Conservation (phyloP, 2,797 vertebrate species). For the Myotis planiceps region DNA sequence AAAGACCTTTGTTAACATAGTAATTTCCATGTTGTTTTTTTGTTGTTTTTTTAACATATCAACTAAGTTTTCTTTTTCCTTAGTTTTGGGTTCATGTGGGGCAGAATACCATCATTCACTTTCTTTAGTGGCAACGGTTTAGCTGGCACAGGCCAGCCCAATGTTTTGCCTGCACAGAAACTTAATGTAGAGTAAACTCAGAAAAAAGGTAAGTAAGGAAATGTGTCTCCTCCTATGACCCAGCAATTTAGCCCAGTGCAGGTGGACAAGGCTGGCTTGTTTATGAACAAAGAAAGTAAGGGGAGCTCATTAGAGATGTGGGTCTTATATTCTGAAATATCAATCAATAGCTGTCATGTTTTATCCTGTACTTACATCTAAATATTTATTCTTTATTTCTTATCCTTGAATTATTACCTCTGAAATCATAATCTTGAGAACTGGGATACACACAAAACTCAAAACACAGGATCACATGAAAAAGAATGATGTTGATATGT, state of each 20-base stretch:
- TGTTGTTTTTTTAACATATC: neutral
- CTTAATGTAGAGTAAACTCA: conserved; percentile 11
- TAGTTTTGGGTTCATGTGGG: neutral
- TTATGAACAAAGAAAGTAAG: neutral
- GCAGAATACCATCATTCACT: neutral
- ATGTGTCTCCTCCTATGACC: neutral
- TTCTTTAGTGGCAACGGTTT: neutral
- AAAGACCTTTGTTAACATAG: neutral
- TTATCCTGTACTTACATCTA: neutral
- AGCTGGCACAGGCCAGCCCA: neutral
- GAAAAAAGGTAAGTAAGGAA: neutral
- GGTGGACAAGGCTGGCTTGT: neutral
- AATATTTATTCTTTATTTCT: neutral
- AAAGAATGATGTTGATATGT: neutral
- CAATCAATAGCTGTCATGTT: neutral
- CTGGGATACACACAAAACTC: neutral
- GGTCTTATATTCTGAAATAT: neutral
- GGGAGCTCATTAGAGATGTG: neutral
- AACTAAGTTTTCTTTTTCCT: conserved; percentile 4
- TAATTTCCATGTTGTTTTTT: neutral
- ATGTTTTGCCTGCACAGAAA: neutral
- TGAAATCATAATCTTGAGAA: neutral
- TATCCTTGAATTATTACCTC: neutral
- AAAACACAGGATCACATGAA: neutral
- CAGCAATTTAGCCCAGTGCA: neutral